phyloP scores from a whole-genome alignment of 1,140 invertebrate species.

The Colletes latitarsis region DNA sequence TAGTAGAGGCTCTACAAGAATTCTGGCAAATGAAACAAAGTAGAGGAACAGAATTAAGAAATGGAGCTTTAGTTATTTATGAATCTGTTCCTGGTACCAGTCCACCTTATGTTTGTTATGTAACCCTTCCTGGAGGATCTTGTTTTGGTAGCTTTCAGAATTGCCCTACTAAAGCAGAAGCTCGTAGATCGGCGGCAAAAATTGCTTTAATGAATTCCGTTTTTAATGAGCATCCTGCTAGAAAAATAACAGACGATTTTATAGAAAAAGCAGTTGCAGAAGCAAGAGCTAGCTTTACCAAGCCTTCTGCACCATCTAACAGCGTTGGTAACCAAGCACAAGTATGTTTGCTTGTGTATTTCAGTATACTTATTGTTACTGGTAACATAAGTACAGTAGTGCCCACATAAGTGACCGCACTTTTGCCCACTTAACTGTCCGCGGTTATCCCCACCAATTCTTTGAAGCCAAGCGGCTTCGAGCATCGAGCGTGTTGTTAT shows the following conservation, averaged over 20 bases:
- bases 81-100: constrained; percentile 94
- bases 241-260: constrained; percentile 96
- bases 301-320: constrained; percentile 80
- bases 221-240: constrained; percentile 96
- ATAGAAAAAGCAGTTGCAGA: constrained; percentile 96
- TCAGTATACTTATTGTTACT: neutral
- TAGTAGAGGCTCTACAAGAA: constrained; percentile 96
- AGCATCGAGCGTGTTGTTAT: no score
- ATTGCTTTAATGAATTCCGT: constrained; percentile 98
- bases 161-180: constrained; percentile 97
- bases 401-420: no score
- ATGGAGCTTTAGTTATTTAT: constrained; percentile 96
- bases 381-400: neutral
- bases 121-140: constrained; percentile 95
- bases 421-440: no score
- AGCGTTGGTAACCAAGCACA: constrained; percentile 72
- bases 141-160: constrained; percentile 98
- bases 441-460: no score
- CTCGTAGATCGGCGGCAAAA: constrained; percentile 95
- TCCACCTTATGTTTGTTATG: constrained; percentile 96
- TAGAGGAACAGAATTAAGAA: constrained; percentile 91
- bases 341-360: constrained; percentile 43
- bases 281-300: constrained; percentile 85
- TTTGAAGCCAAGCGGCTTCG: no score
- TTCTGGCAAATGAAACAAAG: constrained; percentile 98